Evolutionary conservation across 2,113 vertebrate genomes (phyloP).

Genomic region (Rhea pennata): DNA sequence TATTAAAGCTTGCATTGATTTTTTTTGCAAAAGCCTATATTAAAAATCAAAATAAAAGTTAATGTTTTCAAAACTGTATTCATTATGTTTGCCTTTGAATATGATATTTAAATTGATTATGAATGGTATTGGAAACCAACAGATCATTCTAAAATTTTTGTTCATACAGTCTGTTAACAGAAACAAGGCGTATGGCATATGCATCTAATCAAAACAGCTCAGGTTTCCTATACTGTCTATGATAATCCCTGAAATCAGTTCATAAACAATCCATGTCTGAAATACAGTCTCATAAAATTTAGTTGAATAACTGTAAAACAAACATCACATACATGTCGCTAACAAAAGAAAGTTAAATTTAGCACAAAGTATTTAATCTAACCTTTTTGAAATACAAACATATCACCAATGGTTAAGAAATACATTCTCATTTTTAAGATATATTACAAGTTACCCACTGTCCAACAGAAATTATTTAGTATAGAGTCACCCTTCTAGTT

Average conservation of each 20-base stretch:
- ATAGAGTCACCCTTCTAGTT: background rate
- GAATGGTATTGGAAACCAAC: background rate
- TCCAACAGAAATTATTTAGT: background rate
- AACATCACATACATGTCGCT: background rate
- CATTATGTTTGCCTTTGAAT: background rate
- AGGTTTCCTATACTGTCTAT: background rate
- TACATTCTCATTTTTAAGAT: background rate
- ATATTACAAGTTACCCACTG: background rate
- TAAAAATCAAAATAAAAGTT: background rate
- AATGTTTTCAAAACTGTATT: background rate
- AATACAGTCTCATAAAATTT: background rate
- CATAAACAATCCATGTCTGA: background rate
- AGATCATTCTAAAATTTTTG: background rate
- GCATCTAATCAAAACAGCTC: slow-evolving; percentile 18
- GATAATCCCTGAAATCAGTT: slow-evolving; percentile 22
- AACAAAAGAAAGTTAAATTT: background rate
- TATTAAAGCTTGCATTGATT: background rate
- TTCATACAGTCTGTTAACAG: background rate
- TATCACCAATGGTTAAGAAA: background rate
- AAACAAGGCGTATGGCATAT: background rate
- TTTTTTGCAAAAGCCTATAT: background rate
- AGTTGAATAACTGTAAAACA: background rate
- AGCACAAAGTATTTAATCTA: background rate
- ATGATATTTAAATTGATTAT: background rate
- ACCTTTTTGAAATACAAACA: background rate